Evolutionary conservation across 2,113 vertebrate genomes (phyloP), one percentile per base, ranked within the genome.

Genomic region (Microtus montanus): DNA sequence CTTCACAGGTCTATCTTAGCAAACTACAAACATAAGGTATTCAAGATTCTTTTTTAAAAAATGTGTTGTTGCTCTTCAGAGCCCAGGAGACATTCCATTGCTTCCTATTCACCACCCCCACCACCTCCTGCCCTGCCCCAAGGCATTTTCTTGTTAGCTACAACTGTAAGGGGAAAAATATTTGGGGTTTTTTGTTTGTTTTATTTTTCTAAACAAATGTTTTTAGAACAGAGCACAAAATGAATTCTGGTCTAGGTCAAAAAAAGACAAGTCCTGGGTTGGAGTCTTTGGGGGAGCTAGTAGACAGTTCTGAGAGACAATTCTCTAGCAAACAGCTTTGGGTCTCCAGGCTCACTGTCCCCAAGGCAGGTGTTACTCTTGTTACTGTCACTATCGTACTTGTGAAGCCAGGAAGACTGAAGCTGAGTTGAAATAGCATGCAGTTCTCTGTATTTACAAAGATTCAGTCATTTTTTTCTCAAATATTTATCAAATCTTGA

Each of bases 401-500:
- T 84, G 15, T 87, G 9, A 93, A 47, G 64, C 10, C 64, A 24
- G 2, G 9, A 20, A 22, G 22, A n/a, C 5, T 44, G 74, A 87
- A 89, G 91, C 0, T 30, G 4, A 28, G 71, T 84, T 79, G 79
- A 58, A 96, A 92, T 2, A 61, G 64, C 24, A 87, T 12, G 75
- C 9, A 90, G 66, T 47, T 63, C 87, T 77, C 82, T 54, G 10
- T 20, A 66, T 33, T 87, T 71, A 88, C 3, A 77, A 17, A 89
- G n/a, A 89, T 52, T 52, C 9, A 64, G 47, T n/a, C 15, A 35
- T 75, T 64, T 85, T 87, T 85, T 70, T 79, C 88, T 41, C n/a
- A 94, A 80, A 95, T 26, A n/a, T 35, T 89, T 33, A 92, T 58
- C 33, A 87, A 41, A 94, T 78, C 35, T 85, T 92, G 3, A 11